phyloP scores from a whole-genome alignment of 1,140 invertebrate species.

The Diabrotica virgifera region DNA sequence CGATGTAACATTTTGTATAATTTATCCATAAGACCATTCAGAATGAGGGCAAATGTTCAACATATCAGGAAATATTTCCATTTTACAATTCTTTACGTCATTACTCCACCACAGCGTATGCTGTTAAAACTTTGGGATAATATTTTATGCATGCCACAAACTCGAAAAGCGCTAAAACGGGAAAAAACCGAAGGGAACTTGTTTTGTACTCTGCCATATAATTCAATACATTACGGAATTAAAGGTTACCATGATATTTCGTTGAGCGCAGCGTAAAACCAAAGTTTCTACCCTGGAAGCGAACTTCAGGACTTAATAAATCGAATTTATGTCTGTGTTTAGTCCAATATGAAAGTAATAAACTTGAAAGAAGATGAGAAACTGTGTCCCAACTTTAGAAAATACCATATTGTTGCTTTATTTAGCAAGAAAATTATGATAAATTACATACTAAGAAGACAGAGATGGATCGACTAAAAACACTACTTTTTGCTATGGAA shows the following conservation, averaged over 20 bases:
- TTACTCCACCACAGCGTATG: neutral
- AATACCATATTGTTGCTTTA: conserved; percentile 7
- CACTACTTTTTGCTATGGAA: too few relatives aligned
- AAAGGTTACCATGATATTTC: conserved; percentile 16
- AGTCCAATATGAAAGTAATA: conserved; percentile 16
- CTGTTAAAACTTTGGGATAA: conserved; percentile 1
- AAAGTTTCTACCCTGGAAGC: conserved; percentile 11
- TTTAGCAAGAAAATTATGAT: neutral
- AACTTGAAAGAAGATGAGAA: conserved; percentile 5
- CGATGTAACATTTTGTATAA: too few relatives aligned
- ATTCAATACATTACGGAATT: conserved; percentile 5
- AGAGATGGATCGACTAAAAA: neutral
- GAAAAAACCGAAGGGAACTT: neutral
- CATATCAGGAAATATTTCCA: too few relatives aligned
- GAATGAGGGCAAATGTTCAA: too few relatives aligned
- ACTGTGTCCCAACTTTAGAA: neutral
- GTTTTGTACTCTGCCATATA: neutral
- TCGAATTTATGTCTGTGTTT: conserved; percentile 15
- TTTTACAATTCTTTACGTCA: too few relatives aligned
- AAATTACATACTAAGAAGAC: neutral
- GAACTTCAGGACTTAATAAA: conserved; percentile 9
- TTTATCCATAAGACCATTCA: too few relatives aligned
- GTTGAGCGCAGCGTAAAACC: conserved; percentile 6
- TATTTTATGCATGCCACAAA: conserved; percentile 1
- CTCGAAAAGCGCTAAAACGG: conserved; percentile 1